Base-by-base conservation (phyloP, 1,140 invertebrate genomes). In the Sycophila sp. region DNA sequence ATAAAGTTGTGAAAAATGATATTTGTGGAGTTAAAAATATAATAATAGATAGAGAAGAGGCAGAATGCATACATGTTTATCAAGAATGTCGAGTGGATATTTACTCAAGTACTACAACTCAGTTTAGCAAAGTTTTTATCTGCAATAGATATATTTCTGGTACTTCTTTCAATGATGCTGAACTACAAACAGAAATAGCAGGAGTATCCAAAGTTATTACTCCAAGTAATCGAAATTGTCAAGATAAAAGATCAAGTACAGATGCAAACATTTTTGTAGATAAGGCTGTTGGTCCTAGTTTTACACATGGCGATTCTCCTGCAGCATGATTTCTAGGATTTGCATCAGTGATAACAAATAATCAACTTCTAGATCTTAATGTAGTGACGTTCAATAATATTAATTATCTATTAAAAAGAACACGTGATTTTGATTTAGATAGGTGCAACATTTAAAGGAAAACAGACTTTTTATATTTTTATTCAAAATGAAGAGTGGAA, bases 401-500 rank as follows among this genome's bases (percentile, higher is more conserved):
- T 38, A 7, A 71, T 38, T 64, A 65, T 58, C 51, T 71, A 45
- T 36, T 58, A 15, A 53, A 66, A 60, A 62, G 24, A 53, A 5
- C 62, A 51, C 2, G 1, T 17, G 19, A 55, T 15, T n/a, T n/a
- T n/a, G n/a, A 28, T 55, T 30, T 45, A 47, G 22, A 53, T 28
- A 68, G 69, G 19, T 56, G 40, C 26, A 72, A 58, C 28, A 19
- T 77, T 38, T 38, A 3, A 74, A 36, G 53, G 53, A 74, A 65
- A 34, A 73, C 51, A 53, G 59, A 26, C 58, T 76, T 11, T 64
- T 73, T 32, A 71, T 75, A 56, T 73, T 72, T 63, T 72, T 75
- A 55, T 62, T 74, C 24, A 76, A 71, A 73, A 76, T 79, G 15
- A 75, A 78, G 72, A 73, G 68, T 51, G 69, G 71, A n/a, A 70